Evolutionary conservation across 2,888 invertebrate genomes (phyloP).

Genomic region (Lycaena phlaeas): DNA sequence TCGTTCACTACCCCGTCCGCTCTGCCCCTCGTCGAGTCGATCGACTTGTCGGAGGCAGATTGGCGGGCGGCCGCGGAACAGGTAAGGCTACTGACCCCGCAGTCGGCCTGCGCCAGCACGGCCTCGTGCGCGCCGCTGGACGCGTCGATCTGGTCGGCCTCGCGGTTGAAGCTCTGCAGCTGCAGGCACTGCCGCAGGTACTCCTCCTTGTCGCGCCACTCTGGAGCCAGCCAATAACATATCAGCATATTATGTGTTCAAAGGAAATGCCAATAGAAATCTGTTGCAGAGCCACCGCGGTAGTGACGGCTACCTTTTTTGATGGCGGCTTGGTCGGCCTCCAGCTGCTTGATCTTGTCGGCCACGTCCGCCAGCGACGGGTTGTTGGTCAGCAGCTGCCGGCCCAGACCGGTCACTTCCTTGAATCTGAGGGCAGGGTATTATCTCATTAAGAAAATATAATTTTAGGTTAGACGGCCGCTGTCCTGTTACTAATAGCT

Average conservation of each 20-base stretch:
- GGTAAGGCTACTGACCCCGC: constrained; percentile 89
- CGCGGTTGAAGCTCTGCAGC: constrained; percentile 92
- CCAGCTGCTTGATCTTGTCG: constrained; percentile 80
- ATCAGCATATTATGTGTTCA: too few species aligned
- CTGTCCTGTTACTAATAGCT: too few species aligned
- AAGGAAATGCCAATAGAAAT: too few species aligned
- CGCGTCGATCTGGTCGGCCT: constrained; percentile 97
- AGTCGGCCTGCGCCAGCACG: constrained; percentile 89
- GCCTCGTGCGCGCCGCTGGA: constrained; percentile 95
- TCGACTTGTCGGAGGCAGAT: too few species aligned
- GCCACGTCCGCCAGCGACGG: constrained; percentile 83
- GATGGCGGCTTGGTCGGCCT: constrained; percentile 83
- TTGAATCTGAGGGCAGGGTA: constrained; percentile 81
- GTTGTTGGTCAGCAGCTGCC: constrained; percentile 81
- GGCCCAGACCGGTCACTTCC: constrained; percentile 86
- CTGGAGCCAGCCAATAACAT: constrained; percentile 27
- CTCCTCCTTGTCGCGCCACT: constrained; percentile 88
- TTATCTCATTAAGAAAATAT: too few species aligned
- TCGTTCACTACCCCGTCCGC: too few species aligned
- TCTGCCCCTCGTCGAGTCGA: too few species aligned
- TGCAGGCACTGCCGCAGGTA: constrained; percentile 91
- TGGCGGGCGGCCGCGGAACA: too few species aligned
- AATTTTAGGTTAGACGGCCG: too few species aligned
- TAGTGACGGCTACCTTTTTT: constrained; percentile 70
- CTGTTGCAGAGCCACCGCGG: too few species aligned